Base-by-base conservation (phyloP, 2,888 invertebrate species). In the Pemphredon lugubris region DNA sequence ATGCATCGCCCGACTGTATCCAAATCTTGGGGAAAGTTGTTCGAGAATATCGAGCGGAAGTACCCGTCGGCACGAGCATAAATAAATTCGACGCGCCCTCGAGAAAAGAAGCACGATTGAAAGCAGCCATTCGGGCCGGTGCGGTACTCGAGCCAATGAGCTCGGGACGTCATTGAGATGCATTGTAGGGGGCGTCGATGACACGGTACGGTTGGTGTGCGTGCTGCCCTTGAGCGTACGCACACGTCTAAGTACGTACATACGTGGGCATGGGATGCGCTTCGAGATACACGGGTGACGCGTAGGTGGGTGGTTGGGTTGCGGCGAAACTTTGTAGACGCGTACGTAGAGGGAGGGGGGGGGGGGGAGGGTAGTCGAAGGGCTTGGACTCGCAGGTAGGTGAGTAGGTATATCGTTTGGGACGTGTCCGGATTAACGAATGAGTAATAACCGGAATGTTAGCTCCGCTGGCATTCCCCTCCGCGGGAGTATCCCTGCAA, bases 371-470 rank as follows among this genome's bases (percentile, higher is more conserved):
- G n/a, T n/a, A n/a, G 34, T 18, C 30, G 55, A 21, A 51, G 61
- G 55, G 42, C 51, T 44, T 54, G 64, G 66, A 63, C 58, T 63
- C 67, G 67, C 65, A 47, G 60, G 58, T 72, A 70, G 66, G 67
- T 37, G 78, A 85, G 81, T n/a, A n/a, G n/a, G n/a, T 85, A 82
- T 83, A 86, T 86, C 85, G 85, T 84, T 84, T 79, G 83, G 83
- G 83, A 86, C 86, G 87, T 86, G 86, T 78, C 71, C 73, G 86
- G 87, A 86, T 86, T 86, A 86, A 85, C 85, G 84, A 86, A 86
- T 86, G 86, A 86, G 87, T 87, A 87, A 87, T 87, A 86, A 86
- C 82, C 79, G 78, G 86, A 86, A 85, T 84, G 82, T 83, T 82
- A 77, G 75, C 64, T 54, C 57, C 34, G 47, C 45, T 53, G 47